Conservation (phyloP, 2,797 vertebrate genomes). For the Poecile montanus region DNA sequence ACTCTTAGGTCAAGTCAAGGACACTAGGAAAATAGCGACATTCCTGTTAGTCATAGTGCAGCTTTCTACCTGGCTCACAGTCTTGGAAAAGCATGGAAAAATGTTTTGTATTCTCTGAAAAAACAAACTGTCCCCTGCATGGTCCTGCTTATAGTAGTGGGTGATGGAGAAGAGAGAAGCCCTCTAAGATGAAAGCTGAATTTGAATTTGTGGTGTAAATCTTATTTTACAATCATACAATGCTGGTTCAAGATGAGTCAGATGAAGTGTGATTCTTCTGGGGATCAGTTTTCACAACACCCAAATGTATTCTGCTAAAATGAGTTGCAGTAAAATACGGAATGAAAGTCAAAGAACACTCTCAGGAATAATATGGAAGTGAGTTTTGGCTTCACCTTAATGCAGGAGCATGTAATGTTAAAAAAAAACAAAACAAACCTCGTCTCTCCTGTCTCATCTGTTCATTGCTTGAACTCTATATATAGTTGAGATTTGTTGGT, state of each 20-base stretch:
- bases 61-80: neutral
- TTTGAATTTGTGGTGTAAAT: neutral
- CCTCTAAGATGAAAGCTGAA: neutral
- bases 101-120: neutral
- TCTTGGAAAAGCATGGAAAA: neutral
- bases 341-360: neutral
- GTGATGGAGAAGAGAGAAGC: neutral
- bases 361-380: neutral
- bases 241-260: neutral
- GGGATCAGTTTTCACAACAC: neutral
- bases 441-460: neutral
- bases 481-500: neutral
- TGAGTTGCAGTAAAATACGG: neutral
- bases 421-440: neutral
- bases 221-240: neutral
- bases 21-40: neutral
- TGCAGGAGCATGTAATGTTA: neutral
- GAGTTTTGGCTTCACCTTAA: neutral
- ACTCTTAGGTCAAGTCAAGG: neutral
- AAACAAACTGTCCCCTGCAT: accelerated
- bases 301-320: neutral
- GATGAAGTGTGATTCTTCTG: neutral
- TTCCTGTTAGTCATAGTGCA: neutral
- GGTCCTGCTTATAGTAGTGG: neutral
- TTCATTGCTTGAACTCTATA: neutral